A percentile compares a stretch with the other conserved stretches of the same genome.
Conservation (phyloP, 2,113 vertebrate species). For the Periophthalmus modestus region DNA sequence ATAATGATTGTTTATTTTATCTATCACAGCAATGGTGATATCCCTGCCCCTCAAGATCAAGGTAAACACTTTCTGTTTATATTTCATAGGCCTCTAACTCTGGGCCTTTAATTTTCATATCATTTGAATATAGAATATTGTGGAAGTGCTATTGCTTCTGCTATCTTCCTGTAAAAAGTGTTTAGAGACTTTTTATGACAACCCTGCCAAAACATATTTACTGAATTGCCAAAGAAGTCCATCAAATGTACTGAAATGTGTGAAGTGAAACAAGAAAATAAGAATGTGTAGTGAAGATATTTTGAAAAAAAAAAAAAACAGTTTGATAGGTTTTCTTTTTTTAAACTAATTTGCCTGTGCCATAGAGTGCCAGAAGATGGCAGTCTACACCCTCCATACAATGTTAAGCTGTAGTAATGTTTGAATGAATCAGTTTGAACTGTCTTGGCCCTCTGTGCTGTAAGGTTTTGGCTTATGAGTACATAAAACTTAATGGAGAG, state of each 20-base stretch:
- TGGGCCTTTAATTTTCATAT: slow-evolving; percentile 24
- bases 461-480: too few species aligned
- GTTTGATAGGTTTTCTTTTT: too few species aligned
- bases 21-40: slow-evolving; percentile 62
- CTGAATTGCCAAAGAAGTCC: not conserved
- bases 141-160: not conserved
- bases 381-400: slow-evolving; percentile 32
- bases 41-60: slow-evolving; percentile 66
- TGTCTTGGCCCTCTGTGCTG: slow-evolving; percentile 2
- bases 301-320: not conserved
- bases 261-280: not conserved
- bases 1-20: slow-evolving; percentile 29
- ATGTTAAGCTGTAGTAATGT: not conserved
- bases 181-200: not conserved
- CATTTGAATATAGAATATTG: slow-evolving; percentile 22
- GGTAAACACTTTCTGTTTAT: slow-evolving; percentile 50
- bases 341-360: not conserved
- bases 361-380: slow-evolving; percentile 55
- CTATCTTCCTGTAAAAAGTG: too few species aligned
- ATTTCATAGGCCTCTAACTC: not conserved
- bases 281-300: not conserved
- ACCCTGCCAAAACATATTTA: not conserved
- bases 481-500: too few species aligned
- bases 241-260: not conserved
- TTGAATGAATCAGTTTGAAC: slow-evolving; percentile 9